These are phyloP conservation scores for Euleptes europaea DNA, from an alignment of 2,113 vertebrate genomes.

Conservation along the genomic window DNA sequence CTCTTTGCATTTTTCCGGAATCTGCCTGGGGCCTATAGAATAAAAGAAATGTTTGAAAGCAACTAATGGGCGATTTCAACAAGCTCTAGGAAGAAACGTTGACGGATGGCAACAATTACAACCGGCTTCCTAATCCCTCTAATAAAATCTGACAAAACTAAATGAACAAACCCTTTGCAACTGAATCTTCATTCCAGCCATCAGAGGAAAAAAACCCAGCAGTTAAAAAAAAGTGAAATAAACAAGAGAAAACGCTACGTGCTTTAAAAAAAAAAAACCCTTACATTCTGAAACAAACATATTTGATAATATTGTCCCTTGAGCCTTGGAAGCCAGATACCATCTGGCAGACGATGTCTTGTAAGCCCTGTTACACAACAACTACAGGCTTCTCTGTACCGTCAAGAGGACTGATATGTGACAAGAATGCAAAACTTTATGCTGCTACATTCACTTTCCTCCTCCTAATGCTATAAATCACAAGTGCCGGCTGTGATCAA, in stretches of 20 bases:
- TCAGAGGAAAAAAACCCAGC: conserved; percentile 5
- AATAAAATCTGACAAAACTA: neutral
- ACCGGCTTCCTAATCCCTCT: neutral
- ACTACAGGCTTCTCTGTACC: conserved; percentile 56
- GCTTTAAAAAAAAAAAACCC: conserved; percentile 40
- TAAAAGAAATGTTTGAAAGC: too few relatives aligned
- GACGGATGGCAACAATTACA: conserved; percentile 3
- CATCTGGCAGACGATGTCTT: conserved; percentile 68
- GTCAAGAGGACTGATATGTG: conserved; percentile 56
- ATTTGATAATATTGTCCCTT: conserved; percentile 56
- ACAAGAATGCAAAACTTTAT: conserved; percentile 52
- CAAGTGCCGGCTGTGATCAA: conserved; percentile 1
- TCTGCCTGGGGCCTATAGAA: too few relatives aligned
- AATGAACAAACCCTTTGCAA: conserved; percentile 2
- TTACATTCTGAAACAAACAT: conserved; percentile 37
- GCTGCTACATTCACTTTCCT: conserved; percentile 31
- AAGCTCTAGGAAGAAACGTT: neutral
- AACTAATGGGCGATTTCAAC: neutral
- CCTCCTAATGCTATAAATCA: conserved; percentile 41
- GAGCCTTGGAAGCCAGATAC: conserved; percentile 62
- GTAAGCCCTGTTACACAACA: conserved; percentile 65
- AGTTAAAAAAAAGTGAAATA: neutral
- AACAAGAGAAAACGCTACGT: conserved; percentile 7
- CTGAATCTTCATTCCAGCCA: conserved; percentile 5
- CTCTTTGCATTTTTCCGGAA: too few relatives aligned